Evolutionary conservation across 2,888 invertebrate species (phyloP).

Genomic region (Xestoiulus laeticollis): DNA sequence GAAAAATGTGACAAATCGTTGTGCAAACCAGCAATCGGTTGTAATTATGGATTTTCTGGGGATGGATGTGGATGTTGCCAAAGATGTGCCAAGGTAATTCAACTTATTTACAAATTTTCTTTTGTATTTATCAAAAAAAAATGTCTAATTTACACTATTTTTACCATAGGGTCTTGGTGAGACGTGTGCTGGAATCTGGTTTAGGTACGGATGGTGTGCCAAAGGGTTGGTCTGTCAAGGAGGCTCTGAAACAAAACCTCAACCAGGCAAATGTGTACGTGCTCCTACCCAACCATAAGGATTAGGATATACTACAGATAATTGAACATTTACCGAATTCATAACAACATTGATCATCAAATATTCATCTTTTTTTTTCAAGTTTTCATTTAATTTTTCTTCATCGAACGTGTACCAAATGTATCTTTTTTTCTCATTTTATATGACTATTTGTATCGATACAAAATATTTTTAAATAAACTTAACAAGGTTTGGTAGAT

Average conservation of each 20-base stretch:
- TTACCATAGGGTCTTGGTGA: not conserved
- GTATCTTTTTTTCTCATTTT: not conserved
- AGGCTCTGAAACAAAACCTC: not conserved
- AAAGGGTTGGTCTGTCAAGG: not conserved
- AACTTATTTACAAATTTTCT: not conserved
- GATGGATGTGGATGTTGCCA: slow-evolving; percentile 6
- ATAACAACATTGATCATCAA: too few relatives aligned
- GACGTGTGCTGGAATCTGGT: not conserved
- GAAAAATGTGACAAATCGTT: not conserved
- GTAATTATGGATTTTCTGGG: not conserved
- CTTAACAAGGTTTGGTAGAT: too few relatives aligned
- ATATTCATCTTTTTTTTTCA: too few relatives aligned
- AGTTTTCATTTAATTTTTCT: too few relatives aligned
- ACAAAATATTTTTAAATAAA: not conserved
- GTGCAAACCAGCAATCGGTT: not conserved
- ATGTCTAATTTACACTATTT: not conserved
- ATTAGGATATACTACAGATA: not conserved
- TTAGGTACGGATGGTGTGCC: not conserved
- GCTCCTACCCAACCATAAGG: not conserved
- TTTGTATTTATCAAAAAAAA: not conserved
- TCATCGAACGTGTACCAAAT: too few relatives aligned
- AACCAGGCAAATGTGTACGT: not conserved
- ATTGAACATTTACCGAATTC: not conserved
- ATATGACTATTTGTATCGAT: not conserved
- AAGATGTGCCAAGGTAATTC: not conserved